Evolutionary conservation across 2,797 vertebrate species (phyloP).

Genomic region (Lagorchestes hirsutus): DNA sequence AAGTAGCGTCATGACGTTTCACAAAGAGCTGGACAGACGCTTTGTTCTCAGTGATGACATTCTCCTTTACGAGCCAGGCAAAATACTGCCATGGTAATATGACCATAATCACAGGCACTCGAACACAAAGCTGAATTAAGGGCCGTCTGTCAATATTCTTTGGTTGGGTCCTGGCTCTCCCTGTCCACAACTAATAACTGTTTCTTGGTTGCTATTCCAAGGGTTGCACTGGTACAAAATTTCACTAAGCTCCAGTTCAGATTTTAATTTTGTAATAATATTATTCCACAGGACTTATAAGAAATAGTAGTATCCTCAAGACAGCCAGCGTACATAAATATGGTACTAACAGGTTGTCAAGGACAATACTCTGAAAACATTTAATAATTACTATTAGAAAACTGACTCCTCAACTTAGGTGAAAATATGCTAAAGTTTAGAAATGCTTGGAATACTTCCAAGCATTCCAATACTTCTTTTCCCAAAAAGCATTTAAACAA

Average conservation of each 20-base stretch:
- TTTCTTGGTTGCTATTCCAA: neutral
- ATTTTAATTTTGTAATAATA: neutral
- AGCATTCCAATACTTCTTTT: too few relatives aligned
- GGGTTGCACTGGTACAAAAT: neutral
- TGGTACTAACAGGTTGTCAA: neutral
- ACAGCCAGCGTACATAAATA: neutral
- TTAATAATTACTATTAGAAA: neutral
- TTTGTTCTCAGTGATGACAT: neutral
- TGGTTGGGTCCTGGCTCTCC: neutral
- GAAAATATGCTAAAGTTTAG: neutral
- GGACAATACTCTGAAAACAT: neutral
- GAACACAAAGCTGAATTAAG: neutral
- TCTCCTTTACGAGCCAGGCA: neutral
- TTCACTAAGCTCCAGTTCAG: neutral
- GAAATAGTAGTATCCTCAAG: neutral
- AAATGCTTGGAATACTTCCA: constrained; percentile 27
- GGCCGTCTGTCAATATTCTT: neutral
- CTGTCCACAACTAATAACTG: neutral
- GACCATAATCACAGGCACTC: neutral
- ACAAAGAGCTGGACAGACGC: neutral
- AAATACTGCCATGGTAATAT: neutral
- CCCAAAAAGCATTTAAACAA: constrained; percentile 3
- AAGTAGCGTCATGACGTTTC: neutral
- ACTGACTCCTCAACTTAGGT: neutral
- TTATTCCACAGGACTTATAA: neutral